Percentiles rank a stretch among this genome's conserved stretches.
phyloP scores from a whole-genome alignment of 2,888 invertebrate genomes.

The Cheilosia scutellata region DNA sequence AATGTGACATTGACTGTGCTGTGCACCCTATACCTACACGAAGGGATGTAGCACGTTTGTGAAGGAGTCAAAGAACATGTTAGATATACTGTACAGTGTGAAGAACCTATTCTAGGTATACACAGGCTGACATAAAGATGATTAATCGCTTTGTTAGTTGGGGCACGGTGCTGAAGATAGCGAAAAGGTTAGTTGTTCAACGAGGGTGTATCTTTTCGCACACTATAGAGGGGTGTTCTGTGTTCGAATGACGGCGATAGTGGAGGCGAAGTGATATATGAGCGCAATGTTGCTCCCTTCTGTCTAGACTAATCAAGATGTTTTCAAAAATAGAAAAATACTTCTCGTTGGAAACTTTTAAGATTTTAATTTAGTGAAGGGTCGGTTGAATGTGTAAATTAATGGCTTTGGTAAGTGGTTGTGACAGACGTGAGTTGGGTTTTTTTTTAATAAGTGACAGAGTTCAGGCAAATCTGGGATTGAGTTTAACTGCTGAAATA shows the following conservation, averaged over 20 bases:
- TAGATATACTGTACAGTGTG: conserved; percentile 22
- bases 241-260: conserved; percentile 5
- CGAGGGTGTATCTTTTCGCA: conserved; percentile 9
- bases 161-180: neutral
- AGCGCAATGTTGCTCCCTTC: conserved; percentile 16
- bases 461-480: neutral
- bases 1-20: conserved; percentile 21
- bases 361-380: conserved; percentile 1
- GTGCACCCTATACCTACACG: neutral
- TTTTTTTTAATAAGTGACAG: neutral
- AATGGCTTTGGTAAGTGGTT: conserved; percentile 2
- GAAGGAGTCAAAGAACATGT: conserved; percentile 22
- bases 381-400: neutral
- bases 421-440: neutral
- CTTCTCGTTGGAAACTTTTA: neutral
- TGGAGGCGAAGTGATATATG: conserved; percentile 26
- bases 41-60: conserved; percentile 37
- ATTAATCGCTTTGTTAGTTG: conserved; percentile 55
- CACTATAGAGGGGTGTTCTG: neutral
- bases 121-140: conserved; percentile 39
- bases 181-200: conserved; percentile 7
- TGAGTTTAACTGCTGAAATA: neutral
- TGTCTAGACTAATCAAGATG: conserved; percentile 45
- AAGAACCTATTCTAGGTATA: neutral
- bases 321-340: conserved; percentile 15